These are phyloP conservation scores for Cantharis rustica DNA, from an alignment of 2,888 invertebrate genomes.

Conservation along the genomic window DNA sequence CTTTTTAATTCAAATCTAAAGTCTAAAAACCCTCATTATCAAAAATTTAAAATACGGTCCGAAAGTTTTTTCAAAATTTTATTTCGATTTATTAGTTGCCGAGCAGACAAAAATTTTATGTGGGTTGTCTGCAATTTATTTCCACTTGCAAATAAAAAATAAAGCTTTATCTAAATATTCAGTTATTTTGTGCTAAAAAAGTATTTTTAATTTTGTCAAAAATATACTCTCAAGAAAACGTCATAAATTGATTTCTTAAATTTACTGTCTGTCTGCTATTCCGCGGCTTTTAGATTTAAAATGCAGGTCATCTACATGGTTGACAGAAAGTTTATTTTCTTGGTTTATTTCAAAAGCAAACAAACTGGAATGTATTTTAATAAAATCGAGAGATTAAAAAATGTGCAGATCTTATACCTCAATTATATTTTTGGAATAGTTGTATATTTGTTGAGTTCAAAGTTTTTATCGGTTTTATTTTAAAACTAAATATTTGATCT, in stretches of 20 bases:
- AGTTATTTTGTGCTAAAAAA: neutral
- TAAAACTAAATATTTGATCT: neutral
- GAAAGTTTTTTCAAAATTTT: neutral
- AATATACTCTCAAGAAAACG: neutral
- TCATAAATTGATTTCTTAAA: neutral
- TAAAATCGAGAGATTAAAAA: neutral
- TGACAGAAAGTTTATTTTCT: neutral
- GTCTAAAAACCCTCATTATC: neutral
- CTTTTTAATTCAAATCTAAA: neutral
- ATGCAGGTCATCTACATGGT: neutral
- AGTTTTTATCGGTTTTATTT: neutral
- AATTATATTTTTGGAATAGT: conserved; percentile 2
- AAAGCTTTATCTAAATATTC: neutral
- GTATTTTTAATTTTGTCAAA: neutral
- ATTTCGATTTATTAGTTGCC: neutral
- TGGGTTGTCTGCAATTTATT: neutral
- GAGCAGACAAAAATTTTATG: neutral
- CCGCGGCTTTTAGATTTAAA: neutral
- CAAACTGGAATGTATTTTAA: neutral
- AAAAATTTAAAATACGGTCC: too few relatives aligned
- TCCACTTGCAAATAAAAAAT: neutral
- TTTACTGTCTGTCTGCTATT: neutral
- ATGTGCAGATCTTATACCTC: neutral
- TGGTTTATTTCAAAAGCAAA: neutral
- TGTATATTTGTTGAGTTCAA: neutral